Base-by-base conservation (phyloP, 2,797 vertebrate genomes). In the Crocidura indochinensis region DNA sequence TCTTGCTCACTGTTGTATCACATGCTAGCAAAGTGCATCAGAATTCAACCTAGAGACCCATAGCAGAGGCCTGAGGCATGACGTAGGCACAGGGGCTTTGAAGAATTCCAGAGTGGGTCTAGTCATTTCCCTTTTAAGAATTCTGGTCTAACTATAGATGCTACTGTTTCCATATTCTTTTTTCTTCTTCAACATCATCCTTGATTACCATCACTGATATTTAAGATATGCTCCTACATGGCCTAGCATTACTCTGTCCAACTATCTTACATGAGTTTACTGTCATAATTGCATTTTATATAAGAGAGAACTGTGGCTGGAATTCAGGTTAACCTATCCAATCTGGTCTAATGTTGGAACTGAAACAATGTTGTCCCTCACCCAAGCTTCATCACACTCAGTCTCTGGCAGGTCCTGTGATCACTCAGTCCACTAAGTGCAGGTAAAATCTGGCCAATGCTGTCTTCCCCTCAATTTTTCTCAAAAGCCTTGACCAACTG, bases 401-500 rank as follows among this genome's bases (percentile, higher is more conserved):
- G 56, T 17, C 22, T 8, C 2, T 4, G 56, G 56, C 56, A 15
- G 56, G 56, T 60, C 56, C 56, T 60, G 56, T 38, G 56, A 20
- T 6, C 17, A 7, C 24, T n/a, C 67, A 84, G 62, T 22, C 15
- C 51, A 71, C 24, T 38, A 12, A 51, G 10, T 24, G 20, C 2
- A 26, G 22, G 72, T 74, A 82, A 75, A 79, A 65, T 29, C 2
- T 29, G 49, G 67, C 46, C 93, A n/a, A 22, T 3, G 8, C 38
- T 20, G 1, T 78, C 31, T 49, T 29, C 11, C 64, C 73, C 31
- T 79, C 68, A 83, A 47, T 3, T 78, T 31, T 92, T 71, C 62
- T 29, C 12, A 10, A 53, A 87, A 82, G 78, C 88, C 14, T 83
- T 76, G 49, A 83, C 6, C 27, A 72, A 85, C 8, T 85, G 73